Conservation (phyloP, 1,140 invertebrate genomes). For the Brachionus angularis region DNA sequence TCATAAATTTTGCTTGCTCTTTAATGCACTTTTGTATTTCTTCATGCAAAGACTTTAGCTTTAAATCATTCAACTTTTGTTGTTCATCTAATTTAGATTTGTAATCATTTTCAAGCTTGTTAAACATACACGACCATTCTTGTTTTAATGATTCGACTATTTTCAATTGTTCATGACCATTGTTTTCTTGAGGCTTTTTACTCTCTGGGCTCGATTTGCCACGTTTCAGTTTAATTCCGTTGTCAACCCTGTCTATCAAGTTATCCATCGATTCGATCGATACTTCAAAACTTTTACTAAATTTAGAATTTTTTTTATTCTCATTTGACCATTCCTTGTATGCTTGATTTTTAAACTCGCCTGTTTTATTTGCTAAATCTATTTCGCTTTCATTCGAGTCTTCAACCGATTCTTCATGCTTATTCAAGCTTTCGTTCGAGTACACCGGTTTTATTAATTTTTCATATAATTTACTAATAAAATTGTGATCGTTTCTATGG, state of each 20-base stretch:
- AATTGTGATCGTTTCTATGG: conserved; percentile 28
- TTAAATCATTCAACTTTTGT: conserved; percentile 36
- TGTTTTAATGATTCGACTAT: conserved; percentile 34
- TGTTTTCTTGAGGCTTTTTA: background rate
- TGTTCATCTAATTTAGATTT: conserved; percentile 28
- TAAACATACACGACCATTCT: conserved; percentile 41
- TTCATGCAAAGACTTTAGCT: conserved; percentile 33
- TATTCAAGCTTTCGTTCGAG: too few relatives aligned
- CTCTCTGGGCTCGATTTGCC: background rate
- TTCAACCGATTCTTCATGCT: background rate
- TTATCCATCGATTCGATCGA: conserved; percentile 12
- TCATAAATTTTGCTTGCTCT: conserved; percentile 19
- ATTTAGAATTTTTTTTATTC: conserved; percentile 14
- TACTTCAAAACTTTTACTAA: conserved; percentile 40
- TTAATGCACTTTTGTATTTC: conserved; percentile 35
- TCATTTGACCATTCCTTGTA: background rate
- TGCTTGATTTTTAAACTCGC: background rate
- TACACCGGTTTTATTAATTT: conserved; percentile 23
- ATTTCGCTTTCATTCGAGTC: background rate
- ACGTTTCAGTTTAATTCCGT: conserved; percentile 40
- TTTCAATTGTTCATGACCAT: background rate
- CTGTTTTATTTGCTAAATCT: background rate
- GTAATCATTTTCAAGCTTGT: conserved; percentile 30
- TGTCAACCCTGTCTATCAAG: conserved; percentile 31
- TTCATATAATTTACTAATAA: conserved; percentile 18